These are phyloP conservation scores for Anthoscopus minutus DNA, from an alignment of 2,113 vertebrate genomes.

Conservation along the genomic window DNA sequence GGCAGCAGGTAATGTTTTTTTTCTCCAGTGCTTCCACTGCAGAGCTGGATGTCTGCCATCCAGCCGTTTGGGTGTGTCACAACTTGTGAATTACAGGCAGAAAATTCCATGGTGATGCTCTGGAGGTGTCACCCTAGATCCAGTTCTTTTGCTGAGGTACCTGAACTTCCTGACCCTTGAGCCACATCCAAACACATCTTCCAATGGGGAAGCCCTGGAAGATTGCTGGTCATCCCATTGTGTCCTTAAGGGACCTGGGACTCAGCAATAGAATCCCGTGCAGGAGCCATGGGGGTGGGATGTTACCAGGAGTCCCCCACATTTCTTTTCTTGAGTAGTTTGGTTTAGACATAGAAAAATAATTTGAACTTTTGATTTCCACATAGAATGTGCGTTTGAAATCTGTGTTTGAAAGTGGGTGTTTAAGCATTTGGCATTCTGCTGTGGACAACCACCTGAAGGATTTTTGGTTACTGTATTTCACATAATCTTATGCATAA, in stretches of 20 bases:
- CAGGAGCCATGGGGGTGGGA: accelerated
- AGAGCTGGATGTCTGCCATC: neutral
- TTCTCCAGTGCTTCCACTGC: neutral
- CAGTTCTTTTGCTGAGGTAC: neutral
- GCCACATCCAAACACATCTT: accelerated
- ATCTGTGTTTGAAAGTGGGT: neutral
- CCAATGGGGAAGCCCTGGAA: neutral
- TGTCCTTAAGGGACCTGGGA: neutral
- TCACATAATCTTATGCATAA: neutral
- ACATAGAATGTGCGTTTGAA: neutral
- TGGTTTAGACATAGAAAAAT: neutral
- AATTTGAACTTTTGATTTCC: neutral
- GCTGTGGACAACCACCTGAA: accelerated
- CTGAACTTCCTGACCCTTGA: neutral
- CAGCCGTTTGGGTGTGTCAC: accelerated
- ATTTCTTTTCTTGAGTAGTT: neutral
- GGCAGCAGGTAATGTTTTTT: neutral
- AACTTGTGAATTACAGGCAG: neutral
- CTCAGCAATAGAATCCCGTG: accelerated
- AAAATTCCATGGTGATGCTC: neutral
- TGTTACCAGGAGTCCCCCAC: too few relatives aligned
- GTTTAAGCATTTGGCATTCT: neutral
- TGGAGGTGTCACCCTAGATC: neutral
- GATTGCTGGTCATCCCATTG: accelerated
- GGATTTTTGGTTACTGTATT: neutral